These are phyloP conservation scores for Phytoseiulus persimilis DNA, from an alignment of 2,888 invertebrate species.

Conservation along the genomic window DNA sequence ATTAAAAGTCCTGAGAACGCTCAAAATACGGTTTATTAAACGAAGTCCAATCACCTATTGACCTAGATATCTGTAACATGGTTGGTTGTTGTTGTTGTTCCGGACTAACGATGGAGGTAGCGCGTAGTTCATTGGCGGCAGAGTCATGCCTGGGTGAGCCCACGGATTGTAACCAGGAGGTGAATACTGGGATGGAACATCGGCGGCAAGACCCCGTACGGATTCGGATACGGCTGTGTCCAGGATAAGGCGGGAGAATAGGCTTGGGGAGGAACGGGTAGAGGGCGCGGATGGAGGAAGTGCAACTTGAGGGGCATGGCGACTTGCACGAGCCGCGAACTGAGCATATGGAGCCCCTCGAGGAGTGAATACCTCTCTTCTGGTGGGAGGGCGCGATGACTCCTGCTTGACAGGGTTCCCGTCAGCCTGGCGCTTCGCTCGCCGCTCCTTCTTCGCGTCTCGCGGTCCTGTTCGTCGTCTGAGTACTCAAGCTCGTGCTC, in stretches of 20 bases:
- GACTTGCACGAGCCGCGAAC: background rate
- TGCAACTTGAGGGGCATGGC: background rate
- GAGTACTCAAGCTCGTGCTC: conserved; percentile 64
- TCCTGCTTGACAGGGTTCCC: background rate
- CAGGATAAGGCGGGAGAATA: background rate
- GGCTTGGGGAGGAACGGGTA: background rate
- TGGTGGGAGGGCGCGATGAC: background rate
- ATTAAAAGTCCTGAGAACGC: no score
- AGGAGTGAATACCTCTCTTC: background rate
- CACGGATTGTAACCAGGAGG: background rate
- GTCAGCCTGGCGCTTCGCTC: conserved; percentile 41
- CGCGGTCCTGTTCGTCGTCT: conserved; percentile 79
- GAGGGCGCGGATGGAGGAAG: background rate
- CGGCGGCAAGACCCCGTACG: background rate
- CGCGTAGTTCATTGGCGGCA: background rate
- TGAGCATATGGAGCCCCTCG: background rate
- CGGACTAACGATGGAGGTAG: background rate
- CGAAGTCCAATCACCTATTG: background rate
- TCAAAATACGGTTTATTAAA: background rate
- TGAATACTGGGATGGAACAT: background rate
- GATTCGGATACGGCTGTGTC: background rate
- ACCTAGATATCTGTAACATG: background rate
- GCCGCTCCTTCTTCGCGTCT: conserved; percentile 46
- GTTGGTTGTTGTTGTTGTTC: background rate
- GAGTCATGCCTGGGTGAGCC: background rate